phyloP scores from a whole-genome alignment of 2,797 vertebrate genomes.

The Sylvilagus floridanus region DNA sequence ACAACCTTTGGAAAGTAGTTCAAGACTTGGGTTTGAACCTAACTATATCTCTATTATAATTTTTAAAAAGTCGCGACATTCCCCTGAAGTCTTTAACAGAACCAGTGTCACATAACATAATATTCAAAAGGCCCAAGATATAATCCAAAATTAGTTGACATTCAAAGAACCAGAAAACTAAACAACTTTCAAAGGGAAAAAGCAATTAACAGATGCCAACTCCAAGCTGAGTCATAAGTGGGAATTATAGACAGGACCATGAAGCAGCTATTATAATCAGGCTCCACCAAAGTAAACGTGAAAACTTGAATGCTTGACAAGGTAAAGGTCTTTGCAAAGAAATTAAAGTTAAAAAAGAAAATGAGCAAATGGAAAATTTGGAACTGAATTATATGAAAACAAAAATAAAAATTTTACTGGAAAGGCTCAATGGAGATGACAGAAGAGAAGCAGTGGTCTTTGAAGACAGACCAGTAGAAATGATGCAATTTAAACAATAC shows the following conservation, averaged over 20 bases:
- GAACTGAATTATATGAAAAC: background rate
- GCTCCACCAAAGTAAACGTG: background rate
- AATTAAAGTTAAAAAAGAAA: background rate
- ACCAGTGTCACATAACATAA: constrained; percentile 21
- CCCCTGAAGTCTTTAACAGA: constrained; percentile 40
- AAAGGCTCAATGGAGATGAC: background rate
- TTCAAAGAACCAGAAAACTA: constrained; percentile 55
- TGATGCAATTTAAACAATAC: background rate
- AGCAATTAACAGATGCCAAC: constrained; percentile 44
- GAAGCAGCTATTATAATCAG: constrained; percentile 17
- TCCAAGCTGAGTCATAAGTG: constrained; percentile 54
- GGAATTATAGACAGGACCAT: constrained; percentile 11
- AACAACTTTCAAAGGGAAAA: constrained; percentile 59
- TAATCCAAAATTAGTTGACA: constrained; percentile 63
- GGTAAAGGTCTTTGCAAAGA: background rate
- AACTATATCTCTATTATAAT: background rate
- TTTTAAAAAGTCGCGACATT: background rate
- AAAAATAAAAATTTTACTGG: background rate
- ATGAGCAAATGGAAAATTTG: background rate
- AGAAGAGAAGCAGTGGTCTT: background rate
- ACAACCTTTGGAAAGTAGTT: background rate
- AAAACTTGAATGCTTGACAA: constrained; percentile 27
- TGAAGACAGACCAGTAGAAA: background rate
- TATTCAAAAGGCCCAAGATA: constrained; percentile 28
- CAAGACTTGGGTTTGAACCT: background rate